Evolutionary conservation across 2,888 invertebrate genomes (phyloP), one percentile per base, ranked within the genome.

Genomic region (Eupelmus urozonus): DNA sequence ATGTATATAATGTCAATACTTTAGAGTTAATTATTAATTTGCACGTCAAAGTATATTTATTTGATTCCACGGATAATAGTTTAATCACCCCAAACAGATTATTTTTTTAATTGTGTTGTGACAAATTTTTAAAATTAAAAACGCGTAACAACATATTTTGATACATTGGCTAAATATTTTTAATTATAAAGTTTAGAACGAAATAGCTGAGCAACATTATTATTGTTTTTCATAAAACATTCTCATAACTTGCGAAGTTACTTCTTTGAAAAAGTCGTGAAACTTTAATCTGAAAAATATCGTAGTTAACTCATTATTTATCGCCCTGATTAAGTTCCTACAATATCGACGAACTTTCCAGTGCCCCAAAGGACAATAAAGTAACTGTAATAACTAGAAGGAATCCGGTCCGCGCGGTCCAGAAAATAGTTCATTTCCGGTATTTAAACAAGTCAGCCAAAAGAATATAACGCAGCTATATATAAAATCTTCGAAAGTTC

Each of bases 331-430:
- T 59, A 57, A 66, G 49, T 27, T 51, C 59, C 29, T 40, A 45
- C 49, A 65, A 66, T 34, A 57, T 57, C 66, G 29, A 40, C 73
- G 23, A 74, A 65, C 49, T 74, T 66, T 57, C 7, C 13, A 57
- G 29, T 57, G 18, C 29, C 29, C 5, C 16, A 16, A 57, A 59
- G 51, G 45, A 67, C 57, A 66, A 40, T 42, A 67, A 67, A 67
- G 67, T 67, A 75, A 59, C n/a, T 53, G n/a, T 67, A 75, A 75
- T 75, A 75, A 60, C 60, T 49, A 57, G 67, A 69, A 45, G 42
- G 45, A 73, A 73, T 49, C 34, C 7, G 25, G 42, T 27, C 29
- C 20, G n/a, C 16, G 20, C 27, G 27, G 23, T 29, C 62, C 49
- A n/a, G 45, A 16, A 67, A 53, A 62, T 29, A 76, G 62, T 62